phyloP scores from a whole-genome alignment of 2,797 vertebrate genomes.

The Myotis planiceps region DNA sequence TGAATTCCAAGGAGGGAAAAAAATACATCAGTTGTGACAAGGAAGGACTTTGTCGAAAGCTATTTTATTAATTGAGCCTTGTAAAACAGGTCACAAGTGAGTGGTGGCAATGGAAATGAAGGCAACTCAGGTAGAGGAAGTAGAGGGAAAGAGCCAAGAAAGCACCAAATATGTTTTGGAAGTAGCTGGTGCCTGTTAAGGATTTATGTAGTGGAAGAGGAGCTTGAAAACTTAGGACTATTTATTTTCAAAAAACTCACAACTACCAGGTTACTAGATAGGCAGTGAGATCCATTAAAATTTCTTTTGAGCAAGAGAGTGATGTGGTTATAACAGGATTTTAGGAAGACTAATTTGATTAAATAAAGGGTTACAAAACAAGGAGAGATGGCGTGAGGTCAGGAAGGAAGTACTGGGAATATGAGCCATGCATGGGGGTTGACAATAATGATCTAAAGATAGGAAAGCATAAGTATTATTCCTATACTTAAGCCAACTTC shows the following conservation, averaged over 20 bases:
- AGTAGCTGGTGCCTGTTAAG: background rate
- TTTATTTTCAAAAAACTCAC: conserved; percentile 8
- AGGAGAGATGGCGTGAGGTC: background rate
- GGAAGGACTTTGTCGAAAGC: background rate
- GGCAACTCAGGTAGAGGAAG: background rate
- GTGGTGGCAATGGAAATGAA: background rate
- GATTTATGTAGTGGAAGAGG: background rate
- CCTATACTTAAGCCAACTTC: background rate
- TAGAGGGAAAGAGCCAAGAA: background rate
- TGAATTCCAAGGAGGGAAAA: background rate
- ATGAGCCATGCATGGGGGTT: background rate
- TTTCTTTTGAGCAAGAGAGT: background rate
- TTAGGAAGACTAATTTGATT: conserved; percentile 10
- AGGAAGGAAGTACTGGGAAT: background rate
- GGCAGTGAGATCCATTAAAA: background rate
- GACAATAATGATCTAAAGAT: background rate
- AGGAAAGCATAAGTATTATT: background rate
- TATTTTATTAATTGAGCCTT: conserved; percentile 22
- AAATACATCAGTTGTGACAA: background rate
- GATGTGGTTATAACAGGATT: background rate
- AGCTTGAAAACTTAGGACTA: background rate
- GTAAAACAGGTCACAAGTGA: background rate
- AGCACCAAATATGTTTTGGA: background rate
- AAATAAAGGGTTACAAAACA: background rate
- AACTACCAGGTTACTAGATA: background rate